A percentile compares a stretch with the other conserved stretches of the same genome.
phyloP scores from a whole-genome alignment of 2,888 invertebrate genomes.

The Drosophila atripex region DNA sequence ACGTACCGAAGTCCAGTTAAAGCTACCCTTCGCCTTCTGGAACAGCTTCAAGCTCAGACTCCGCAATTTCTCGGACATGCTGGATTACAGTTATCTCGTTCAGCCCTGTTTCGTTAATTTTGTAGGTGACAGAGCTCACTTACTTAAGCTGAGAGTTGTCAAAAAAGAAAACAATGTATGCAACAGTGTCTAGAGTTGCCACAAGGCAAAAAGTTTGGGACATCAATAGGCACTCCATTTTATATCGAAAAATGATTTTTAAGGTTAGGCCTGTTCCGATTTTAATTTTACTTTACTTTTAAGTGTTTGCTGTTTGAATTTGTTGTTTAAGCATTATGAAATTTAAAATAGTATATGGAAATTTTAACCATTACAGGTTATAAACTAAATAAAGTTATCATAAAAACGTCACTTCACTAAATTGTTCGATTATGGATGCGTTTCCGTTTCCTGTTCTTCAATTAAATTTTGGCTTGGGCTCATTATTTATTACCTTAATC shows the following conservation, averaged over 20 bases:
- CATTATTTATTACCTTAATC: no score
- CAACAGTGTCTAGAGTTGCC: slow-evolving; percentile 1
- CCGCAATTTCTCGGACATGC: slow-evolving; percentile 50
- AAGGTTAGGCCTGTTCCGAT: neutral
- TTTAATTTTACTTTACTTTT: no score
- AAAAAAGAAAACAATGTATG: slow-evolving; percentile 1
- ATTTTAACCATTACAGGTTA: no score
- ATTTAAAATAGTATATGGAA: no score
- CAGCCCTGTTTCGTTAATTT: neutral
- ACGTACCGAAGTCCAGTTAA: slow-evolving; percentile 7
- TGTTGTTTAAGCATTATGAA: no score
- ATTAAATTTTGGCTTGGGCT: no score
- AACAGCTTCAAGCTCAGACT: slow-evolving; percentile 42
- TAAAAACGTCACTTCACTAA: no score
- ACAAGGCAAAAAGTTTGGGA: neutral
- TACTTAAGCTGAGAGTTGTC: neutral
- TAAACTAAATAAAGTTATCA: no score
- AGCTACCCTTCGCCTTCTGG: slow-evolving; percentile 15
- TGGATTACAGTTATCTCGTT: neutral
- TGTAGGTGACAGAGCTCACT: neutral
- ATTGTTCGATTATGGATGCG: no score
- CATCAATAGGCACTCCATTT: neutral
- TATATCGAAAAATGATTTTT: neutral
- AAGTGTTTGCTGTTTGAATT: no score
- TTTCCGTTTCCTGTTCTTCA: neutral